Conservation (phyloP, 53 echinoderm and acorn worm genomes). For the Arbacia lixula region DNA sequence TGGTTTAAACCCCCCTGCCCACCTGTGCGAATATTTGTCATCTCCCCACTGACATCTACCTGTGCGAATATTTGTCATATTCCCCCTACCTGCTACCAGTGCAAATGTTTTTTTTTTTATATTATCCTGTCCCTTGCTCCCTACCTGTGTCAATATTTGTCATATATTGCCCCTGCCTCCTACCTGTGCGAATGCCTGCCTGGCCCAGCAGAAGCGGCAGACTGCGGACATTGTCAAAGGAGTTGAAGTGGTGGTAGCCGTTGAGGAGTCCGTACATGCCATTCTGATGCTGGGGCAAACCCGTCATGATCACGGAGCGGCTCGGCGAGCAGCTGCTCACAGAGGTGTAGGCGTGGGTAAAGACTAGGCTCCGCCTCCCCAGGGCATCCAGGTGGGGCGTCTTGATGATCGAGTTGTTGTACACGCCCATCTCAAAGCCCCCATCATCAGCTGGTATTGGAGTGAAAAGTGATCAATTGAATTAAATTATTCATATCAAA, state of each 20-base stretch:
- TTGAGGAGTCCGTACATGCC: constrained; percentile 94
- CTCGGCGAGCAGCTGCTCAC: constrained; percentile 99
- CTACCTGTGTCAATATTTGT: too few relatives aligned
- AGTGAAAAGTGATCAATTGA: not conserved
- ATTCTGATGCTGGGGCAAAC: constrained; percentile 96
- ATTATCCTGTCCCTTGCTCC: too few relatives aligned
- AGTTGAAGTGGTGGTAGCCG: constrained; percentile 80
- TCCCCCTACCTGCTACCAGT: too few relatives aligned
- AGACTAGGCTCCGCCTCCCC: constrained; percentile 74
- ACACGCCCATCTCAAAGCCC: constrained; percentile 77
- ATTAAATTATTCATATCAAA: too few relatives aligned
- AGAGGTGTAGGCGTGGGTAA: constrained; percentile 89
- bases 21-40: too few relatives aligned
- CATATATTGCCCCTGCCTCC: not conserved
- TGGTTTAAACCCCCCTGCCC: too few relatives aligned
- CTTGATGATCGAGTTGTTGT: constrained; percentile 90
- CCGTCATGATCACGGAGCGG: constrained; percentile 90
- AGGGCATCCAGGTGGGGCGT: constrained; percentile 84
- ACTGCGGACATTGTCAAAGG: constrained; percentile 86
- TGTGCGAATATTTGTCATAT: too few relatives aligned
- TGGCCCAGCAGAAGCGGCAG: constrained; percentile 75
- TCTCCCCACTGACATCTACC: too few relatives aligned
- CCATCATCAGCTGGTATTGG: constrained; percentile 55
- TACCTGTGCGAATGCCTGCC: constrained; percentile 83
- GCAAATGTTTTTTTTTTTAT: too few relatives aligned